These are phyloP conservation scores for Girardinichthys multiradiatus DNA, from an alignment of 2,113 vertebrate species.

Conservation along the genomic window DNA sequence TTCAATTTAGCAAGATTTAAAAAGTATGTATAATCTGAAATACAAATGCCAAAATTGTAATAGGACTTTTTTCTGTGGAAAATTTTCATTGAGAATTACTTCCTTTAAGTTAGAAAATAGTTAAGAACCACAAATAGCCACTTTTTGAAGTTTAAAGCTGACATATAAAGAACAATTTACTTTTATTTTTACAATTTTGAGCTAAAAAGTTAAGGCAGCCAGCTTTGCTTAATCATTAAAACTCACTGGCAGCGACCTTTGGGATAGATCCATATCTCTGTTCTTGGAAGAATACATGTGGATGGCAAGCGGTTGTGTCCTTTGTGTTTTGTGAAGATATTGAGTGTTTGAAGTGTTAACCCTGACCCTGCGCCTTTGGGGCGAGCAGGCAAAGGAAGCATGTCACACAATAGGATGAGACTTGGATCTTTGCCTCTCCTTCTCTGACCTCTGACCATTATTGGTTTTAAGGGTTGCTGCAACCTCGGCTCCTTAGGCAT, in stretches of 20 bases:
- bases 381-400: conserved; percentile 73
- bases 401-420: conserved; percentile 82
- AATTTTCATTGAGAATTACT: neutral
- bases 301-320: conserved; percentile 80
- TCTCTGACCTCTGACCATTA: conserved; percentile 76
- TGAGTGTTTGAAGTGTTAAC: conserved; percentile 86
- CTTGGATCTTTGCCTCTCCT: conserved; percentile 82
- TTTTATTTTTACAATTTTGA: conserved; percentile 56
- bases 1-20: neutral
- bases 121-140: conserved; percentile 22
- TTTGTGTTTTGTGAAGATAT: conserved; percentile 85
- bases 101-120: conserved; percentile 26
- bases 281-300: conserved; percentile 77
- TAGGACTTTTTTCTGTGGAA: neutral
- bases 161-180: conserved; percentile 63
- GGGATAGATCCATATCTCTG: conserved; percentile 82
- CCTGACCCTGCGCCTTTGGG: conserved; percentile 82
- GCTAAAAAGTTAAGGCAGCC: conserved; percentile 79
- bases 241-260: conserved; percentile 83
- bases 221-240: conserved; percentile 80
- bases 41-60: neutral
- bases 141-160: conserved; percentile 51
- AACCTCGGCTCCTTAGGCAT: conserved; percentile 67
- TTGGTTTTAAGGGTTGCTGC: conserved; percentile 78
- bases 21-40: neutral